Evolutionary conservation across 2,113 vertebrate species (phyloP).

Genomic region (Psilopsiagon aurifrons): DNA sequence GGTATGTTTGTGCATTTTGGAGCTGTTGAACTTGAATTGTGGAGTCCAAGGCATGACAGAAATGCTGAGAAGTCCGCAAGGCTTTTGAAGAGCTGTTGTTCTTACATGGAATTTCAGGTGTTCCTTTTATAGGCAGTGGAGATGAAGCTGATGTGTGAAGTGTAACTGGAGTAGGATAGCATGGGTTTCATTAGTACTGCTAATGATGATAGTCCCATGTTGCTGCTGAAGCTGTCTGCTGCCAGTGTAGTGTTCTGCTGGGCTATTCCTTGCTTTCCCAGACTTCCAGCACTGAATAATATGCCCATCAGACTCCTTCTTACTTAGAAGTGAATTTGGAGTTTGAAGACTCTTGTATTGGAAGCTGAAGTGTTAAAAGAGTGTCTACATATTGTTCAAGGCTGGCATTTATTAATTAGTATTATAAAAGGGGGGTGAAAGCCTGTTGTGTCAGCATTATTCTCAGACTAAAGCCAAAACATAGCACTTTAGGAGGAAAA

Average conservation of each 20-base stretch:
- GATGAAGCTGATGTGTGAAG: background rate
- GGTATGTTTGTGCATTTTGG: constrained; percentile 71
- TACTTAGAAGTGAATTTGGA: background rate
- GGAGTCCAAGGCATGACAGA: background rate
- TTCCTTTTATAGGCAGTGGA: background rate
- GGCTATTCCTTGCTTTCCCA: background rate
- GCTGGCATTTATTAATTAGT: background rate
- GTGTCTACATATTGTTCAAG: background rate
- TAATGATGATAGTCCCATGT: background rate
- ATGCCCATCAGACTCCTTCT: background rate
- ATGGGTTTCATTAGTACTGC: background rate
- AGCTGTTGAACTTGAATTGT: background rate
- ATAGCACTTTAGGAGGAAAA: background rate
- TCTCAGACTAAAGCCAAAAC: background rate
- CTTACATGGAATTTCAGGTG: background rate
- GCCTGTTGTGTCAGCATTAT: background rate
- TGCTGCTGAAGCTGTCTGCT: background rate
- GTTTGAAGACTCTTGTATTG: background rate
- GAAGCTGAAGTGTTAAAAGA: background rate
- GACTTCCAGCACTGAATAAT: background rate
- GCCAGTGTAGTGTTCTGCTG: background rate
- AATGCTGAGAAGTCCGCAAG: background rate
- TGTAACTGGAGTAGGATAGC: background rate
- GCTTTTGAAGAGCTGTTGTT: background rate
- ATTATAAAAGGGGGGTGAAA: background rate